These are phyloP conservation scores for Pachymerium ferrugineum DNA, from an alignment of 2,888 invertebrate species.

Conservation along the genomic window DNA sequence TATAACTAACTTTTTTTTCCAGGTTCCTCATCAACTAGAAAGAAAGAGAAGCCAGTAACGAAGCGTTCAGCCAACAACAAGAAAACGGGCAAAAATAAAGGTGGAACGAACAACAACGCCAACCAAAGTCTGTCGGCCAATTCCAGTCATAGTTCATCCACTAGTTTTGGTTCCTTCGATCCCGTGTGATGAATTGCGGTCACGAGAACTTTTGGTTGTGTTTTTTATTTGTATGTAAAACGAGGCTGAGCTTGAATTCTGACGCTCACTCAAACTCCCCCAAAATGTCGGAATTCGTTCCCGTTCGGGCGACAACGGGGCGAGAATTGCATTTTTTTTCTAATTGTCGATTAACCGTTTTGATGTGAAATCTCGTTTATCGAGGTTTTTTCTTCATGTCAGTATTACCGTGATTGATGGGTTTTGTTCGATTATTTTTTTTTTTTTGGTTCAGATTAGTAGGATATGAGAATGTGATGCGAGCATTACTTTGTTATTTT, in stretches of 20 bases:
- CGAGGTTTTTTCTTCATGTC: too few relatives aligned
- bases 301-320: too few relatives aligned
- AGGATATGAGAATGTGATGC: too few relatives aligned
- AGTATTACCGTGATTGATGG: too few relatives aligned
- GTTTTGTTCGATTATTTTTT: too few relatives aligned
- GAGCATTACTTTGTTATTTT: too few relatives aligned
- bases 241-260: too few relatives aligned
- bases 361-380: too few relatives aligned
- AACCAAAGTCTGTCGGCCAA: conserved; percentile 23
- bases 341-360: background rate
- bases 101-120: background rate
- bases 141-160: conserved; percentile 10
- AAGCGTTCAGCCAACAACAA: background rate
- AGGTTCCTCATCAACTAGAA: conserved; percentile 27
- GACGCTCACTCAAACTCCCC: too few relatives aligned
- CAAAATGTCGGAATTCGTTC: too few relatives aligned
- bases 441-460: too few relatives aligned
- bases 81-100: conserved; percentile 17
- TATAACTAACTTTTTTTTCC: background rate
- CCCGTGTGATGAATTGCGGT: conserved; percentile 4
- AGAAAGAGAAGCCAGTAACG: background rate
- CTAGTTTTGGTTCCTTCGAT: conserved; percentile 30
- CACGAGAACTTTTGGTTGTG: background rate
- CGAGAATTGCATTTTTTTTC: too few relatives aligned
- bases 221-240: background rate